phyloP scores from a whole-genome alignment of 2,888 invertebrate genomes.

The Epistrophella euchroma region DNA sequence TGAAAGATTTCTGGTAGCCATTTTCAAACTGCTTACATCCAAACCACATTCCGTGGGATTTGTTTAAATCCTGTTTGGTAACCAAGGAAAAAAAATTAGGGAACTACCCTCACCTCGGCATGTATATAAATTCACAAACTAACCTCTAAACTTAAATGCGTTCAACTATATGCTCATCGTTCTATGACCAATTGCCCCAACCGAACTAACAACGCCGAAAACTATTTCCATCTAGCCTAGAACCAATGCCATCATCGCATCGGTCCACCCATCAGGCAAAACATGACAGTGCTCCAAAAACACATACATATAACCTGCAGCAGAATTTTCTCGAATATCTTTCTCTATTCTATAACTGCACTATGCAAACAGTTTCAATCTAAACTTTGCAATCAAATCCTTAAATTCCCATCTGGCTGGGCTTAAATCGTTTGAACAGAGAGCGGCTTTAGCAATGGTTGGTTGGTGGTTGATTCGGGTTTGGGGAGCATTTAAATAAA shows the following conservation, averaged over 20 bases:
- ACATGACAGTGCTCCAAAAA: slow-evolving; percentile 50
- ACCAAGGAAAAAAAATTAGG: neutral
- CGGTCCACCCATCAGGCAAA: neutral
- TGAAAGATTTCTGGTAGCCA: neutral
- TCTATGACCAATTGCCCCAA: slow-evolving; percentile 56
- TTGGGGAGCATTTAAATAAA: slow-evolving; percentile 64
- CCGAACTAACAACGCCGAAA: slow-evolving; percentile 59
- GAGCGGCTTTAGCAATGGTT: slow-evolving; percentile 36
- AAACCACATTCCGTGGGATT: slow-evolving; percentile 56
- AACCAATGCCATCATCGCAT: slow-evolving; percentile 1
- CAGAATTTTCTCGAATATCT: slow-evolving; percentile 15
- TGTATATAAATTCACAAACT: slow-evolving; percentile 15
- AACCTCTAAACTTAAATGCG: slow-evolving; percentile 58
- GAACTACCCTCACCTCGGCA: neutral
- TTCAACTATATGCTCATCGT: slow-evolving; percentile 54
- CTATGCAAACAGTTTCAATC: slow-evolving; percentile 62
- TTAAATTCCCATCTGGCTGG: slow-evolving; percentile 62
- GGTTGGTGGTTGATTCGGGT: slow-evolving; percentile 49
- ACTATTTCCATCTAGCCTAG: slow-evolving; percentile 36
- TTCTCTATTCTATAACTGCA: slow-evolving; percentile 15
- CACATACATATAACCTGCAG: slow-evolving; percentile 39
- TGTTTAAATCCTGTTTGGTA: slow-evolving; percentile 44
- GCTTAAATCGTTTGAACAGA: slow-evolving; percentile 49
- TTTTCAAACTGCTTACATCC: slow-evolving; percentile 34
- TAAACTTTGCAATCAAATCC: slow-evolving; percentile 58